Evolutionary conservation across 2,888 invertebrate genomes (phyloP), one percentile per base, ranked within the genome.

Genomic region (Esperia sulphurella): DNA sequence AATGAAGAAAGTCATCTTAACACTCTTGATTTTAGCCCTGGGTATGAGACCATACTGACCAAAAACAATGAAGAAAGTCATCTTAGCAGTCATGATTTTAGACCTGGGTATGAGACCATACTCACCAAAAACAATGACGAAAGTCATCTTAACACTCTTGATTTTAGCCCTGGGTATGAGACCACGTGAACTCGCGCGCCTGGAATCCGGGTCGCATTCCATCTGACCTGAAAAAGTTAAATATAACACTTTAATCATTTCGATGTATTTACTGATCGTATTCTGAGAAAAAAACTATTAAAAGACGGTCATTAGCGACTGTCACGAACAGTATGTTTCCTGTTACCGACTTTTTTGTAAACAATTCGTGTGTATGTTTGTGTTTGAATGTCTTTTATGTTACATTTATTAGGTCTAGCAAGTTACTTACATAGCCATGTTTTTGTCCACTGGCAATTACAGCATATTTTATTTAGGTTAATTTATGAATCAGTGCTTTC

Each of bases 91-190:
- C 90, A 98, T 98, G 68, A 98, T 96, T 90, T 98, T 98, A 41
- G 98, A 98, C 59, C 96, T 91, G 0, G 98, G 98, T 71, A 98
- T 98, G 45, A 98, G 92, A 14, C 98, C 98, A 45, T n/a, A n/a
- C 93, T 91, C 73, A 96, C 96, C 96, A 65, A 97, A 95, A 54
- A 98, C 97, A 71, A 98, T 98, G 61, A 97, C 97, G 61, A 98
- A 95, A 1, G 98, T 98, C 97, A 98, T 98, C 86, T 98, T 98
- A 53, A 98, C 96, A 50, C 97, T 98, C 90, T 98, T 98, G 68
- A 98, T 96, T 90, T 98, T 98, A 41, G 98, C 98, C 59, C 96
- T 91, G 0, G 98, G 98, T 71, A 98, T 98, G 45, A 98, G 92
- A 14, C 98, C 98, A 45, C 97, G 91, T 0, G 97, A 97, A 67